Base-by-base conservation (phyloP, 2,113 vertebrate genomes). In the Microtus pennsylvanicus region DNA sequence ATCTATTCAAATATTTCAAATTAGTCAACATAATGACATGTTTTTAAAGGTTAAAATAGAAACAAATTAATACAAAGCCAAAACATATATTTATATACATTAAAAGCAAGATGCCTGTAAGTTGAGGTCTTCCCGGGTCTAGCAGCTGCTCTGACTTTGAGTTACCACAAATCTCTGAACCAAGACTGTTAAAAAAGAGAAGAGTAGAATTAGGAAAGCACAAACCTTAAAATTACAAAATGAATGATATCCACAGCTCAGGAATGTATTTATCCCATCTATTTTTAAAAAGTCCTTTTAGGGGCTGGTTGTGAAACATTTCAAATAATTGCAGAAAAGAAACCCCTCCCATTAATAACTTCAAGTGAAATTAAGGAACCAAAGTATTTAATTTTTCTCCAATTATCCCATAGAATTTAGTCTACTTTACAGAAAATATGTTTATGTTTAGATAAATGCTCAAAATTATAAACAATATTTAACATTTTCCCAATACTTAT, bases 271-370 rank as follows among this genome's bases (percentile, higher is more conserved):
- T 45, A 65, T 83, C 8, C 9, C 14, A 17, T 19, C 16, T 33
- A 4, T 80, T 30, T 85, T 30, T 45, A 19, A 4, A 12, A 85
- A 45, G 13, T 67, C 19, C 8, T 47, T 67, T 85, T 85, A 45
- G 42, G 9, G 63, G 8, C 38, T 33, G 5, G 28, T 67, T 65
- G 38, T 70, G 30, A 90, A 82, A 52, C 24, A 65, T 65, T 45
- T 45, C 95, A 98, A 96, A 87, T 81, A 96, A 97, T 78, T 86
- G 1, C 87, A 97, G 87, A 90, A 85, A 94, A 97, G 80, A 93
- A 93, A 95, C 3, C 28, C n/a, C 65, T 85, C 87, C 55, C 52
- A 85, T 52, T 55, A 93, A 74, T 95, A 94, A 13, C 72, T 16
- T 94, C 61, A 95, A 98, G 75, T 90, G 86, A 96, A 81, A 94